Conservation (phyloP, 2,888 invertebrate genomes). For the Tolmerus cingulatus region DNA sequence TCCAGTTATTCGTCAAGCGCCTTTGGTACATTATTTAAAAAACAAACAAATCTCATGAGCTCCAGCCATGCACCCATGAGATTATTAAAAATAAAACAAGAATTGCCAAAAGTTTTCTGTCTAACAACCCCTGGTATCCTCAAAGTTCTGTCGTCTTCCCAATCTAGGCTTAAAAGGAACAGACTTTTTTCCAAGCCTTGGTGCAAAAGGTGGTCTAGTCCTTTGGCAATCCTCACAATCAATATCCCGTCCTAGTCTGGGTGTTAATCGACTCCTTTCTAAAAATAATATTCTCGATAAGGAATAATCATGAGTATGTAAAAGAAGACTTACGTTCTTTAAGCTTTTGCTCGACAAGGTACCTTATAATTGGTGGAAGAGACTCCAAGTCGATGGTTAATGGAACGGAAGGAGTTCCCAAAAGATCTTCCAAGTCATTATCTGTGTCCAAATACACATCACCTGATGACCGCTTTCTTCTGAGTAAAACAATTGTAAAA, state of each 20-base stretch:
- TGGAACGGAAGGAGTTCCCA: background rate
- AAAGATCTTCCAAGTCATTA: slow-evolving; percentile 3
- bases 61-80: background rate
- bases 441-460: slow-evolving; percentile 7
- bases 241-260: slow-evolving; percentile 26
- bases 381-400: slow-evolving; percentile 14
- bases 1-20: background rate
- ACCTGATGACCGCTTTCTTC: slow-evolving; percentile 21
- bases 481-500: background rate
- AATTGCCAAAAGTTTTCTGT: background rate
- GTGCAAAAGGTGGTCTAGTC: slow-evolving; percentile 64
- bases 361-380: slow-evolving; percentile 29
- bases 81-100: background rate
- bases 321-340: background rate
- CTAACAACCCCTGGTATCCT: background rate
- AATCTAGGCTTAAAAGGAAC: slow-evolving; percentile 64
- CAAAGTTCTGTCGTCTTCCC: slow-evolving; percentile 54
- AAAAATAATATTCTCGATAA: background rate
- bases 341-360: slow-evolving; percentile 25
- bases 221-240: slow-evolving; percentile 53
- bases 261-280: slow-evolving; percentile 6
- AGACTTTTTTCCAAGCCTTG: slow-evolving; percentile 64
- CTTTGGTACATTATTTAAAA: background rate
- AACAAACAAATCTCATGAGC: background rate
- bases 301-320: background rate